phyloP scores from a whole-genome alignment of 2,888 invertebrate species.

The Lydus trimaculatus region DNA sequence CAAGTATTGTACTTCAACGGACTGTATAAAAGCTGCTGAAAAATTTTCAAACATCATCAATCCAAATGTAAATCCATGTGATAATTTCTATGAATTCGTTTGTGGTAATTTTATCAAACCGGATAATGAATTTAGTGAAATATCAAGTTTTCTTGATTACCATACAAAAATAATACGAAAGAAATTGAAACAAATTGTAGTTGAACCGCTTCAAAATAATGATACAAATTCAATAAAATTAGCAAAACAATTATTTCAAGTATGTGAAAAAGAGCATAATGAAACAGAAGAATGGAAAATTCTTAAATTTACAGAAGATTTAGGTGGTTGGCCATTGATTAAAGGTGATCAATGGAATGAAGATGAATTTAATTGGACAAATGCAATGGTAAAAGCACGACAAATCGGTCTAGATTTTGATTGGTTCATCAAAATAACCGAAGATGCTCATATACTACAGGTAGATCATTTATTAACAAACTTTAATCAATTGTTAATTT shows the following conservation, averaged over 20 bases:
- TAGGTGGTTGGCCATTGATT: conserved; percentile 51
- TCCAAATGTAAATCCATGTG: conserved; percentile 72
- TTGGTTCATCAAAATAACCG: background rate
- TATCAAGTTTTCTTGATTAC: background rate
- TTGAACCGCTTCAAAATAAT: conserved; percentile 27
- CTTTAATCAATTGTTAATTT: background rate
- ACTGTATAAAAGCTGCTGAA: conserved; percentile 15
- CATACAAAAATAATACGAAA: background rate
- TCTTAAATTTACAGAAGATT: conserved; percentile 31
- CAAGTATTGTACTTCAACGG: background rate
- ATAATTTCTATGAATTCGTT: conserved; percentile 78
- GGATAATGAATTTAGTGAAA: conserved; percentile 46
- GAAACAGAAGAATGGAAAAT: background rate
- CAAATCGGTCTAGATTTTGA: conserved; percentile 38
- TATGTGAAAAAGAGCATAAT: conserved; percentile 27
- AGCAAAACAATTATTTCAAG: conserved; percentile 41
- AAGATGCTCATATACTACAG: background rate
- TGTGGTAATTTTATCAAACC: conserved; percentile 72
- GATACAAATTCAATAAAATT: background rate
- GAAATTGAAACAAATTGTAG: conserved; percentile 7
- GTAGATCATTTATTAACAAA: background rate
- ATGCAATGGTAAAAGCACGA: conserved; percentile 43
- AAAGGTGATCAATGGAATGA: conserved; percentile 43
- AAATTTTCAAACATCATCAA: conserved; percentile 62
- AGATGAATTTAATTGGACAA: conserved; percentile 44